Base-by-base conservation (phyloP, 1,140 invertebrate species). In the Apis dorsata region DNA sequence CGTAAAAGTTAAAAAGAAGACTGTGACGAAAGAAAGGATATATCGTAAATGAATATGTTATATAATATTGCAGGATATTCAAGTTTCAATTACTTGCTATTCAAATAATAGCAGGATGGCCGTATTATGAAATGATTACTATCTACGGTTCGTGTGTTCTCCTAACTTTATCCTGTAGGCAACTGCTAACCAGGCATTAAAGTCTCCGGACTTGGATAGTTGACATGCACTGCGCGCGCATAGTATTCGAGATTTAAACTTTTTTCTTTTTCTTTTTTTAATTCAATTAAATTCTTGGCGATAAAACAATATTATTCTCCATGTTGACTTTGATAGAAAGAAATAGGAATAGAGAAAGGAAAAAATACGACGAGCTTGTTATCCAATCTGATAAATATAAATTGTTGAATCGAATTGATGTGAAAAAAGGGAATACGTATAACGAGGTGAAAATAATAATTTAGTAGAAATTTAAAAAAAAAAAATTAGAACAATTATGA, bases 21-120 rank as follows among this genome's bases (percentile, higher is more conserved):
- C 21, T 24, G 17, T 49, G 62, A 13, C 19, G 49, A 49, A 68
- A 55, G 28, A 59, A 28, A 55, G 12, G 21, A 24, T 44, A n/a
- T 73, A 59, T 55, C 44, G 49, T 63, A 76, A 81, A 76, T 17
- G 28, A 34, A 60, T 44, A 10, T 9, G 65, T 81, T 81, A 55
- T 49, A 44, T 66, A 66, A 81, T 77, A 53, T 55, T n/a, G 55
- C 73, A 76, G 80, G 73, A 81, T 77, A 77, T 77, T 81, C 55
- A 60, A 69, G 73, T 81, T 77, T 69, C 80, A 81, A 77, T 81
- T 81, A 81, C 55, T 80, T 55, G 44, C 49, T 76, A 60, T 69
- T 69, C 24, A 77, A 76, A 81, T 77, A 77, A 81, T 81, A 76
- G 24, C 65, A 69, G 63, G 63, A 75, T 75, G 51, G 49, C 17